Conservation (phyloP, 1,140 invertebrate genomes). For the Hesperophylax magnus region DNA sequence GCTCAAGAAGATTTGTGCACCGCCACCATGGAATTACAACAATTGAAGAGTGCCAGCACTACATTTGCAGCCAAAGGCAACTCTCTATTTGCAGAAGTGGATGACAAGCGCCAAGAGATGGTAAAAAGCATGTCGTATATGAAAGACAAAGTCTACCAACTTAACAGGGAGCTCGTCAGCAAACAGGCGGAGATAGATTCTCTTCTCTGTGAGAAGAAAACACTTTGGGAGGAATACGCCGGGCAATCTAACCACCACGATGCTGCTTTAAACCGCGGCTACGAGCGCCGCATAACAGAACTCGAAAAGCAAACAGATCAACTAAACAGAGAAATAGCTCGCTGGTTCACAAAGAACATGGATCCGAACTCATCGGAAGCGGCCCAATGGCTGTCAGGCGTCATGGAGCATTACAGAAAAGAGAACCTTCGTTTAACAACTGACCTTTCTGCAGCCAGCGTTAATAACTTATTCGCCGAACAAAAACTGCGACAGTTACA, state of each 20-base stretch:
- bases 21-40: slow-evolving; percentile 43
- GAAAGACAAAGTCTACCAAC: slow-evolving; percentile 66
- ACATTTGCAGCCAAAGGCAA: slow-evolving; percentile 67
- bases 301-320: slow-evolving; percentile 52
- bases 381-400: slow-evolving; percentile 52
- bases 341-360: slow-evolving; percentile 51
- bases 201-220: slow-evolving; percentile 55
- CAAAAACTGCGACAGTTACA: slow-evolving; percentile 52
- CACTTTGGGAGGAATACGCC: slow-evolving; percentile 55
- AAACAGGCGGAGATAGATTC: slow-evolving; percentile 54
- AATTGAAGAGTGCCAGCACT: slow-evolving; percentile 43
- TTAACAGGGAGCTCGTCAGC: slow-evolving; percentile 49
- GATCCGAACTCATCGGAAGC: slow-evolving; percentile 48
- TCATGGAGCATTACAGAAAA: slow-evolving; percentile 54
- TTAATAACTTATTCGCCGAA: slow-evolving; percentile 52
- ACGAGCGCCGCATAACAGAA: slow-evolving; percentile 53
- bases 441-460: slow-evolving; percentile 46
- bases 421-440: slow-evolving; percentile 48
- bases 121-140: slow-evolving; percentile 67
- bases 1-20: slow-evolving; percentile 50
- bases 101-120: slow-evolving; percentile 70
- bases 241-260: slow-evolving; percentile 55
- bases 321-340: slow-evolving; percentile 50
- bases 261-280: slow-evolving; percentile 48
- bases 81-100: slow-evolving; percentile 70